phyloP scores from a whole-genome alignment of 2,113 vertebrate genomes.

The Thunnus maccoyii region DNA sequence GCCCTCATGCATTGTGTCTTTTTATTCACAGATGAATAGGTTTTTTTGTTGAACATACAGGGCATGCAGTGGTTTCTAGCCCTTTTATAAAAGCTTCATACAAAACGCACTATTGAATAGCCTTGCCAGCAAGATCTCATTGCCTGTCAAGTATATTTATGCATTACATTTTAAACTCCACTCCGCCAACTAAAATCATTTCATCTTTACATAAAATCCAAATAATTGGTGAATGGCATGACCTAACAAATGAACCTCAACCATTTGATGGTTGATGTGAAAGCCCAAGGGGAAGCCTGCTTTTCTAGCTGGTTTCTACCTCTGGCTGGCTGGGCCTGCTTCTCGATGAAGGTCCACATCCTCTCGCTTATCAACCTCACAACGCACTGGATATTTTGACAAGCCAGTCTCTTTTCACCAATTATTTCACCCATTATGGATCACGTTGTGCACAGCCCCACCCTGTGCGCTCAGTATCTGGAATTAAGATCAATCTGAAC shows the following conservation, averaged over 20 bases:
- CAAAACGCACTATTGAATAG: constrained; percentile 54
- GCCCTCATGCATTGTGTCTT: constrained; percentile 27
- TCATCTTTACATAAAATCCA: constrained; percentile 86
- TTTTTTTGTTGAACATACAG: constrained; percentile 50
- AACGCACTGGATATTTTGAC: constrained; percentile 77
- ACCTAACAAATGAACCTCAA: constrained; percentile 78
- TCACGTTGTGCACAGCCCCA: constrained; percentile 53
- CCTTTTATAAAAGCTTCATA: constrained; percentile 53
- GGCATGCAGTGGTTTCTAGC: constrained; percentile 44
- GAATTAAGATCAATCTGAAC: constrained; percentile 67
- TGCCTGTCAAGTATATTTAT: constrained; percentile 78
- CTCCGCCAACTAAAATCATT: constrained; percentile 82
- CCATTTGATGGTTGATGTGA: constrained; percentile 78
- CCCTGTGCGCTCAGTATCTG: constrained; percentile 56
- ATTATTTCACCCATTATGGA: constrained; percentile 84
- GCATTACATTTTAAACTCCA: constrained; percentile 66
- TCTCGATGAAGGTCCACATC: constrained; percentile 68
- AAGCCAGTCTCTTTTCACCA: constrained; percentile 80
- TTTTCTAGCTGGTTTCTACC: constrained; percentile 78
- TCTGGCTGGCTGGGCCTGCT: constrained; percentile 70
- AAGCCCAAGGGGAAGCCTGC: constrained; percentile 76
- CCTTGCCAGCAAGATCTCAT: constrained; percentile 70
- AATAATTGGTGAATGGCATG: constrained; percentile 84
- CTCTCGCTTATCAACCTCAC: constrained; percentile 73
- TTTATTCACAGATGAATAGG: constrained; percentile 48